Base-by-base conservation (phyloP, 1,140 invertebrate species). In the Euura saliciscinereae region DNA sequence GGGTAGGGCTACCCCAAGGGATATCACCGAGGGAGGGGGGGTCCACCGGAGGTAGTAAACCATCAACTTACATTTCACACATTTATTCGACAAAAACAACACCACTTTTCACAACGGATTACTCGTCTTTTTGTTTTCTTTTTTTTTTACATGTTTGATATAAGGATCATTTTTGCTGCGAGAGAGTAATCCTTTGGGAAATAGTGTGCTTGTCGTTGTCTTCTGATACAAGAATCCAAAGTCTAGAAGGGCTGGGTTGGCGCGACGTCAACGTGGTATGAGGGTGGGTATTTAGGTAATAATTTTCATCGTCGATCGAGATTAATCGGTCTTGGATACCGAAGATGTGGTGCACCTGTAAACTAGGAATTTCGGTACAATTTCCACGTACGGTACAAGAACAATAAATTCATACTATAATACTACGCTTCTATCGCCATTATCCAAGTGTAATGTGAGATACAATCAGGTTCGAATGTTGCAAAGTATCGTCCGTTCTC, bases 1-100 rank as follows among this genome's bases (percentile, higher is more conserved):
- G 84, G 85, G 86, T 86, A 85, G 82, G 85, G 83, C 84, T 82
- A 80, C 77, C 81, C 81, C 77, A 81, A 80, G 77, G 74, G 77
- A 73, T 76, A 80, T 76, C 78, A 76, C 77, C 80, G 68, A 78
- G 76, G 76, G 78, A 80, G 84, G 84, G 84, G 85, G 83, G 83
- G 84, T 79, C 75, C 82, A 82, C 78, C 82, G 77, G 81, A 84
- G 81, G 82, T 84, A 82, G 80, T 85, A 84, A 81, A 73, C 75
- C 82, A 77, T 75, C 78, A 80, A 81, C 71, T 43, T 76, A 78
- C 79, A 80, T 82, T 81, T 80, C 72, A 78, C 75, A 78, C 70
- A 73, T 77, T 76, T 79, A 71, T 79, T 71, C 79, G 70, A 78
- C 72, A 74, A 75, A 45, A 74, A 73, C 75, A 81, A 82, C 73